Evolutionary conservation across 2,113 vertebrate genomes (phyloP).

Genomic region (Bos javanicus): DNA sequence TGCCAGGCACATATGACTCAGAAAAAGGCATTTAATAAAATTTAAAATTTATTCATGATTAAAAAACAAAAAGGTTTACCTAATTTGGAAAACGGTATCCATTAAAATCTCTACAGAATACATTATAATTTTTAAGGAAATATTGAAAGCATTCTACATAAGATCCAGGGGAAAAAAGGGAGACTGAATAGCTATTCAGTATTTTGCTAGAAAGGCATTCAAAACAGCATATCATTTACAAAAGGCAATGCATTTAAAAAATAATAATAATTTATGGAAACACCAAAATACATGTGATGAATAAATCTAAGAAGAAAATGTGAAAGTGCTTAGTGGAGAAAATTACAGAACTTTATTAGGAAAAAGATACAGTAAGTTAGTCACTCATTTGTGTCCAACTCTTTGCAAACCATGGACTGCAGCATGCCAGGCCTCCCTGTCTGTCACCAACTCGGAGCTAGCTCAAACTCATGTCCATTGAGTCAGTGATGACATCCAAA

Average conservation of each 20-base stretch:
- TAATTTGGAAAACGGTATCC: neutral
- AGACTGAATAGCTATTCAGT: neutral
- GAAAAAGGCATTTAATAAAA: neutral
- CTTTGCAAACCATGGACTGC: neutral
- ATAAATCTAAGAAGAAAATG: neutral
- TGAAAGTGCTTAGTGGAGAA: neutral
- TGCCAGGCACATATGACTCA: neutral
- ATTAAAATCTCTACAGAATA: neutral
- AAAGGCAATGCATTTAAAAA: neutral
- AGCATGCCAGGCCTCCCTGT: neutral
- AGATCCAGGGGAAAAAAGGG: neutral
- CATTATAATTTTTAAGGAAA: neutral
- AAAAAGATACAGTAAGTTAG: neutral
- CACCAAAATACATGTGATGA: neutral
- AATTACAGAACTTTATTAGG: neutral
- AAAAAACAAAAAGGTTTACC: neutral
- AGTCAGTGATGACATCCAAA: neutral
- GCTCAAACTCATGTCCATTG: neutral
- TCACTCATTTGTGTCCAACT: neutral
- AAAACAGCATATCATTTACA: neutral
- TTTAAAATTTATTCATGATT: neutral
- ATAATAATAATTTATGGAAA: neutral
- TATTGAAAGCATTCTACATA: neutral
- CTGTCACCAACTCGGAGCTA: neutral
- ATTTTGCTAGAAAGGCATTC: neutral